Conservation (phyloP, 2,888 invertebrate species). For the Cheilosia vernalis region DNA sequence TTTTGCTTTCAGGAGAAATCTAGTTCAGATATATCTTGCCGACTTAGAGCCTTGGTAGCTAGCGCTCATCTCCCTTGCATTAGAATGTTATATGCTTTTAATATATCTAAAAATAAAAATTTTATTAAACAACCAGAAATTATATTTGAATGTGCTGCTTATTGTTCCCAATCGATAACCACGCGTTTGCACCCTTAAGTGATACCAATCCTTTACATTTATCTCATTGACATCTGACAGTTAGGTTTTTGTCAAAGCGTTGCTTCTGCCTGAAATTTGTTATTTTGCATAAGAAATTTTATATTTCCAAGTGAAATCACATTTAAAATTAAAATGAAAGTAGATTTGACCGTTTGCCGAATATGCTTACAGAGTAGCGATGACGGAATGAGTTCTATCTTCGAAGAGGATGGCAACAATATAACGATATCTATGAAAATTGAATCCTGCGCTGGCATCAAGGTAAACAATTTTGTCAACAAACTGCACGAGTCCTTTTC, state of each 20-base stretch:
- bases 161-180: neutral
- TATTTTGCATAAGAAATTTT: conserved; percentile 8
- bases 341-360: conserved; percentile 78
- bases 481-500: conserved; percentile 3
- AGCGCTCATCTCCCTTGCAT: too few species aligned
- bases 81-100: too few species aligned
- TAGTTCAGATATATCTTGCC: too few species aligned
- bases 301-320: neutral
- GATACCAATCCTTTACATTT: neutral
- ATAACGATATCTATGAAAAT: conserved; percentile 79
- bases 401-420: conserved; percentile 76
- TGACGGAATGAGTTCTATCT: conserved; percentile 80
- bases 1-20: too few species aligned
- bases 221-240: neutral
- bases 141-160: too few species aligned
- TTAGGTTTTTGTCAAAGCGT: conserved; percentile 11
- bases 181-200: neutral
- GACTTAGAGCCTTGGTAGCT: too few species aligned
- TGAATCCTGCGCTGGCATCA: conserved; percentile 80
- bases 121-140: too few species aligned
- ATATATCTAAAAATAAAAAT: too few species aligned
- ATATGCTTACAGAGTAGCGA: conserved; percentile 79
- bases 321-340: conserved; percentile 65
- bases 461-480: conserved; percentile 76
- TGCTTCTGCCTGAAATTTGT: conserved; percentile 11